phyloP scores from a whole-genome alignment of 2,797 vertebrate species.

The Podarcis lilfordi region DNA sequence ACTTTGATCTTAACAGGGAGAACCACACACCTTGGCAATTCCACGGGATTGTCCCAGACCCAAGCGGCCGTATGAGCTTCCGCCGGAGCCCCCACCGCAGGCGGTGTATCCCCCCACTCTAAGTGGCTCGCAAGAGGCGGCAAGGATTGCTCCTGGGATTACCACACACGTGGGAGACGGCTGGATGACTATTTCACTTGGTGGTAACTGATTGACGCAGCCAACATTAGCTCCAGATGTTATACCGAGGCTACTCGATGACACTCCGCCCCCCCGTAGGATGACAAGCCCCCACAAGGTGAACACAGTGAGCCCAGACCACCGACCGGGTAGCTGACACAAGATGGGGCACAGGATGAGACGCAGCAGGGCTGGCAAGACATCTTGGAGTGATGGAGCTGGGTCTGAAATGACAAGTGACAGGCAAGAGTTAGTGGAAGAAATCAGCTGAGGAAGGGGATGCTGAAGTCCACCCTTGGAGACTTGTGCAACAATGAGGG shows the following conservation, averaged over 20 bases:
- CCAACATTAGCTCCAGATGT: not conserved
- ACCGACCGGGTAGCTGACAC: not conserved
- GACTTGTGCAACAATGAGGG: too few species aligned
- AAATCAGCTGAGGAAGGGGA: too few species aligned
- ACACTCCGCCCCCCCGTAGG: fast-evolving
- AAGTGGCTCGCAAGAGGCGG: fast-evolving
- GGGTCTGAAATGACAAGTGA: not conserved
- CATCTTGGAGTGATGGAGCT: not conserved
- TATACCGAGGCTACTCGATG: not conserved
- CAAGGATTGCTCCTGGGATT: not conserved
- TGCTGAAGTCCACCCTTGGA: too few species aligned
- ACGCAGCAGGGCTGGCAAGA: not conserved
- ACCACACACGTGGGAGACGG: fast-evolving
- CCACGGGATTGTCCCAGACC: too few species aligned
- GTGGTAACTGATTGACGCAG: not conserved
- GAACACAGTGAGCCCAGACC: not conserved
- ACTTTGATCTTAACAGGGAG: too few species aligned
- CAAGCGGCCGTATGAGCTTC: too few species aligned
- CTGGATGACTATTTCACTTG: fast-evolving
- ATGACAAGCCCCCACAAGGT: not conserved
- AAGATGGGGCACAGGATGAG: not conserved
- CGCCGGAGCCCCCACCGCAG: not conserved
- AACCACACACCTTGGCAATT: too few species aligned
- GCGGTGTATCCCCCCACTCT: not conserved
- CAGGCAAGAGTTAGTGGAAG: not conserved